phyloP scores from a whole-genome alignment of 2,888 invertebrate species.

The Pheosia tremula region DNA sequence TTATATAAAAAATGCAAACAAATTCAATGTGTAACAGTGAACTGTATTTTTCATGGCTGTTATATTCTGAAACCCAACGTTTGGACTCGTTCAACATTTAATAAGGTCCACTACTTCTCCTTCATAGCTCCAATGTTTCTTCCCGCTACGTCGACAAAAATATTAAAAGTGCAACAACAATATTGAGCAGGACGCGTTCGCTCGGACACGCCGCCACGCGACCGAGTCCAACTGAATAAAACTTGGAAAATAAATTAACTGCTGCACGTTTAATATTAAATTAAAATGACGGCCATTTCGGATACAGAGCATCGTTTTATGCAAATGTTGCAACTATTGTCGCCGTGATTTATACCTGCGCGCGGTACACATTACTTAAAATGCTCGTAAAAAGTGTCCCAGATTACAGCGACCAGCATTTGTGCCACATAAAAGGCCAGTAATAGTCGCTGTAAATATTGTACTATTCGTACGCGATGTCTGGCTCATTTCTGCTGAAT shows the following conservation, averaged over 20 bases:
- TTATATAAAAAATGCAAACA: too few species aligned
- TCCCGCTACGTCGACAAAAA: neutral
- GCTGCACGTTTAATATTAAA: constrained; percentile 54
- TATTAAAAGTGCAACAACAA: neutral
- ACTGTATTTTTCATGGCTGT: too few species aligned
- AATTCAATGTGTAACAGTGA: too few species aligned
- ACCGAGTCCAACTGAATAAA: neutral
- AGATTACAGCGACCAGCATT: constrained; percentile 61
- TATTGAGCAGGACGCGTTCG: neutral
- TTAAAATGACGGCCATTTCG: constrained; percentile 62
- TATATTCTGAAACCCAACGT: too few species aligned
- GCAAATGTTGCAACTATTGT: constrained; percentile 65
- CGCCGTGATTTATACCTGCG: constrained; percentile 56
- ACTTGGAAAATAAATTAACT: constrained; percentile 46
- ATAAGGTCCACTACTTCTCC: neutral
- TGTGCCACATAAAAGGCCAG: constrained; percentile 59
- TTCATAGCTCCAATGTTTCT: neutral
- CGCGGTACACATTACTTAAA: constrained; percentile 60
- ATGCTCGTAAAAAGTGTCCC: constrained; percentile 62
- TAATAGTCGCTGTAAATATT: constrained; percentile 59
- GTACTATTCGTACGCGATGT: constrained; percentile 46
- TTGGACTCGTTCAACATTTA: too few species aligned
- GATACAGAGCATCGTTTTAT: constrained; percentile 55
- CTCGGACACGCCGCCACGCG: neutral
- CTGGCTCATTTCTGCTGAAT: constrained; percentile 51